Percentiles rank a stretch among this genome's conserved stretches.
Evolutionary conservation across 2,113 vertebrate species (phyloP).

Genomic region (Melanotaenia duboulayi): DNA sequence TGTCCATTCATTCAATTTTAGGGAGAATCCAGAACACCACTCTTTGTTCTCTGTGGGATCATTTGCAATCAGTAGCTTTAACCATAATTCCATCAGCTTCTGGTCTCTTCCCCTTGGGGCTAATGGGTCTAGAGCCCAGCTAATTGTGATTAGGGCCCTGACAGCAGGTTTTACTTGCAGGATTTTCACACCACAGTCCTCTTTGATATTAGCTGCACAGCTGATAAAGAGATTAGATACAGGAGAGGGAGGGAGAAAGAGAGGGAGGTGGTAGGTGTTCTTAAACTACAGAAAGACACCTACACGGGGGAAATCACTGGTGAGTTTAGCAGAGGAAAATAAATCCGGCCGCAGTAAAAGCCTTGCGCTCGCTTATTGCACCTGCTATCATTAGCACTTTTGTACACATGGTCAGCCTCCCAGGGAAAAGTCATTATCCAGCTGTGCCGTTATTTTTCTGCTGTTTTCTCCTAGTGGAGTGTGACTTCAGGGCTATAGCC

Average conservation of each 20-base stretch:
- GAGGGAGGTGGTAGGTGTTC: slow-evolving; percentile 40
- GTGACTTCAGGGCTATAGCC: slow-evolving; percentile 77
- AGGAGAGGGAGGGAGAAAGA: slow-evolving; percentile 16
- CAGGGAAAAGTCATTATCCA: slow-evolving; percentile 83
- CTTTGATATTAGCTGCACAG: slow-evolving; percentile 77
- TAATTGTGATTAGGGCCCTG: slow-evolving; percentile 78
- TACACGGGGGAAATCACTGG: slow-evolving; percentile 80
- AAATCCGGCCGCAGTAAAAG: slow-evolving; percentile 78
- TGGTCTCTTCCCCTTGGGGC: slow-evolving; percentile 57
- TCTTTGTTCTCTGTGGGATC: slow-evolving; percentile 45
- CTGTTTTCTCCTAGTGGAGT: slow-evolving; percentile 73
- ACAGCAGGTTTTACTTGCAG: slow-evolving; percentile 76
- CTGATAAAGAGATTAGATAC: slow-evolving; percentile 78
- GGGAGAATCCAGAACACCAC: neutral
- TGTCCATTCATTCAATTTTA: slow-evolving; percentile 6
- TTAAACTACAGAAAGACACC: slow-evolving; percentile 80
- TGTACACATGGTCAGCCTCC: slow-evolving; percentile 81
- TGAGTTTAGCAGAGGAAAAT: slow-evolving; percentile 80
- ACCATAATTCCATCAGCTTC: slow-evolving; percentile 65
- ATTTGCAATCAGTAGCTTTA: slow-evolving; percentile 65
- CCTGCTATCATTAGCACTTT: slow-evolving; percentile 82
- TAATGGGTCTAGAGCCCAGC: slow-evolving; percentile 72
- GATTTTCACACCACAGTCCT: slow-evolving; percentile 67
- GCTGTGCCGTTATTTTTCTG: slow-evolving; percentile 78
- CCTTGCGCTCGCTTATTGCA: slow-evolving; percentile 74